Base-by-base conservation (phyloP, 2,797 vertebrate species). In the Lutjanus argentimaculatus region DNA sequence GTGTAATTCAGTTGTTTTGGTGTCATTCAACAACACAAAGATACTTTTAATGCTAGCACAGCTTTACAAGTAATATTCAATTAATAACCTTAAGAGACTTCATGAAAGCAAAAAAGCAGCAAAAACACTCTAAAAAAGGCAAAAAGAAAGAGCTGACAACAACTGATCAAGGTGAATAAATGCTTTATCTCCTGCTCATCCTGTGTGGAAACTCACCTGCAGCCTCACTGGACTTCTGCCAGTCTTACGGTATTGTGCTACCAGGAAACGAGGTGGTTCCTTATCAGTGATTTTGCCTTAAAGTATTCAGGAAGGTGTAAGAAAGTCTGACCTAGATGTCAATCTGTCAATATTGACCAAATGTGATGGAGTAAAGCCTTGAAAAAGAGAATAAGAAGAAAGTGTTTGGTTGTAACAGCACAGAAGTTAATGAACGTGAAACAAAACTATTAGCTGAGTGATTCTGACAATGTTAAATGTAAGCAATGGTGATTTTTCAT, bases 131-230 rank as follows among this genome's bases (percentile, higher is more conserved):
- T 12, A 48, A 68, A 36, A 59, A 67, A 25, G 2, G 10, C 5
- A 45, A 49, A 40, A 43, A 45, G 3, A 36, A 52, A 62, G 61
- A 49, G 25, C 22, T 45, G 45, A 71, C 64, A 58, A 62, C 63
- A 69, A 8, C 30, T 71, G 67, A 82, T 78, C 43, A 49, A 61
- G 30, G 36, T 59, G 48, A 83, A 77, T 7, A 62, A 75, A 40
- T 40, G 8, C n/a, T 13, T 82, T 67, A 65, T 25, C 13, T 68
- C 2, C 2, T 72, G 19, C 7, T 53, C 56, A 77, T 72, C 17
- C 66, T 72, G 2, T 30, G 13, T 65, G 56, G 48, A 71, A 79
- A 71, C 43, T 69, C 40, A 49, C 16, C 65, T 61, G 46, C 45
- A 72, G 58, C 72, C 51, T 59, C 36, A 12, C 36, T 19, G 19